A percentile compares a stretch with the other conserved stretches of the same genome.
Conservation (phyloP, 1,140 invertebrate species). For the Eumeta japonica region DNA sequence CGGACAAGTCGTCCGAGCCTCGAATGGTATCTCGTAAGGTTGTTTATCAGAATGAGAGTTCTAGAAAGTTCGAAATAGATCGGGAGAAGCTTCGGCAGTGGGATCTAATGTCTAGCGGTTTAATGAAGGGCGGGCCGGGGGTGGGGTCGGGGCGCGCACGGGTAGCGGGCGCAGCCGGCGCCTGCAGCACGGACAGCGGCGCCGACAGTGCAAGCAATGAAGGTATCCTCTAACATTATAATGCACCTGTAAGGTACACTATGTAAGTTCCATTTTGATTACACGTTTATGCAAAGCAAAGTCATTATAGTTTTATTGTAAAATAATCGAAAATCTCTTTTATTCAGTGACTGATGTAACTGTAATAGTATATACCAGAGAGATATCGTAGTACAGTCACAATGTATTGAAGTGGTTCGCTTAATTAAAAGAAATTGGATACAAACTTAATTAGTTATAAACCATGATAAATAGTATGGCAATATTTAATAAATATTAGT, state of each 20-base stretch:
- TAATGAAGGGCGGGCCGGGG: conserved; percentile 55
- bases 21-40: conserved; percentile 7
- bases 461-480: too few species aligned
- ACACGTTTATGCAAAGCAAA: conserved; percentile 40
- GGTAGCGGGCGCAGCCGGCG: conserved; percentile 43
- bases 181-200: conserved; percentile 38
- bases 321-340: too few species aligned
- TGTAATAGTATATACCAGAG: too few species aligned
- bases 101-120: conserved; percentile 80
- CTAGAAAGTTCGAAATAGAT: conserved; percentile 67
- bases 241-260: conserved; percentile 42
- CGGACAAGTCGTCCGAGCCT: conserved; percentile 11
- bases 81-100: conserved; percentile 82
- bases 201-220: conserved; percentile 47
- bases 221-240: conserved; percentile 49
- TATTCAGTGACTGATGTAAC: too few species aligned
- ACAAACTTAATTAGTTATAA: too few species aligned
- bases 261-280: conserved; percentile 49
- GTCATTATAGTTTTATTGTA: conserved; percentile 33
- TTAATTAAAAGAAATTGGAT: too few species aligned
- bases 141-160: conserved; percentile 45
- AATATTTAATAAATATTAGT: too few species aligned
- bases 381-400: too few species aligned
- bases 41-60: conserved; percentile 24
- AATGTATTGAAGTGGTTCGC: too few species aligned